phyloP scores from a whole-genome alignment of 2,888 invertebrate species.

The Oscheius sp. region DNA sequence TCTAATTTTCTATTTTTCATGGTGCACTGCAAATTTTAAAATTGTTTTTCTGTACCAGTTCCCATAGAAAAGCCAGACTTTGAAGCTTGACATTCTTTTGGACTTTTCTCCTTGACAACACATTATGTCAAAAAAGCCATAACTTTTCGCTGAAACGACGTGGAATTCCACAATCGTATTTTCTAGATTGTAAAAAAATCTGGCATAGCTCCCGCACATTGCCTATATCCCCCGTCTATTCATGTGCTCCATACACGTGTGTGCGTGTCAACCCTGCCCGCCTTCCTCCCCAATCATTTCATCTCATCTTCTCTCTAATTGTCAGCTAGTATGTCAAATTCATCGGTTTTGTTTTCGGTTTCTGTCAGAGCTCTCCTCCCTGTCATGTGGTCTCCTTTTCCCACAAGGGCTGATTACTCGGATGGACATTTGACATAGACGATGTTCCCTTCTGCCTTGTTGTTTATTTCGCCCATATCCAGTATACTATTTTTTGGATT shows the following conservation, averaged over 20 bases:
- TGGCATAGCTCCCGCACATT: no score
- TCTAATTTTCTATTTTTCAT: no score
- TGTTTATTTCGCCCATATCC: background rate
- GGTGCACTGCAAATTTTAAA: no score
- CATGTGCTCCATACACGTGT: constrained; percentile 2
- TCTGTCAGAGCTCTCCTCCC: background rate
- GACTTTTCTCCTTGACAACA: no score
- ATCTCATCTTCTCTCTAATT: background rate
- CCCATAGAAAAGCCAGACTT: no score
- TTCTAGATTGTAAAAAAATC: no score
- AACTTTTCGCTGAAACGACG: no score
- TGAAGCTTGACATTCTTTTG: no score
- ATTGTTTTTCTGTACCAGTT: no score
- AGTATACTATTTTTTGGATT: background rate
- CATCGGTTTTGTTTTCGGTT: background rate
- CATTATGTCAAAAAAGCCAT: no score
- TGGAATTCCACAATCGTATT: no score
- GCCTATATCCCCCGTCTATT: background rate
- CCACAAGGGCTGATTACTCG: background rate
- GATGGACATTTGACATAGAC: no score
- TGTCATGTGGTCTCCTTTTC: background rate
- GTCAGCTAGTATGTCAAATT: background rate
- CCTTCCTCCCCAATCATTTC: constrained; percentile 4
- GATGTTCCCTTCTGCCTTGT: background rate
- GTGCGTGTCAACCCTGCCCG: background rate